phyloP scores from a whole-genome alignment of 2,888 invertebrate species.

The Sarcophaga variegata region DNA sequence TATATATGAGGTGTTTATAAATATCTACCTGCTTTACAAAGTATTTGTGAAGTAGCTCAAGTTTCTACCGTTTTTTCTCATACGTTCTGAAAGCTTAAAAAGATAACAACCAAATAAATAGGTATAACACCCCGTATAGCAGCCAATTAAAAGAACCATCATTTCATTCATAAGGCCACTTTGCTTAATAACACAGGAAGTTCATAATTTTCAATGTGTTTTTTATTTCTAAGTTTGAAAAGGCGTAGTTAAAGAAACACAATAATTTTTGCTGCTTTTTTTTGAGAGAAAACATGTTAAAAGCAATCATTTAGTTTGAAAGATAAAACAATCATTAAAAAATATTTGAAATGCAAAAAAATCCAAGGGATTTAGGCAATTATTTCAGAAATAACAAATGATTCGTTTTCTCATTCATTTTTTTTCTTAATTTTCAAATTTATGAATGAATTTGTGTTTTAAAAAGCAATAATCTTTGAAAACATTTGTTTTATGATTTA shows the following conservation, averaged over 20 bases:
- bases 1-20: background rate
- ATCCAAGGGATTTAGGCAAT: constrained; percentile 31
- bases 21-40: constrained; percentile 18
- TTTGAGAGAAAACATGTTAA: background rate
- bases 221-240: background rate
- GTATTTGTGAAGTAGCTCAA: constrained; percentile 34
- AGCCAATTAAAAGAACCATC: background rate
- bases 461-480: too few species aligned
- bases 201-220: constrained; percentile 48
- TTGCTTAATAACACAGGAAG: constrained; percentile 54
- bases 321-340: constrained; percentile 15
- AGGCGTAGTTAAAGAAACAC: background rate
- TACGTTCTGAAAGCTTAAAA: constrained; percentile 17
- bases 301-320: constrained; percentile 47
- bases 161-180: constrained; percentile 23
- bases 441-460: constrained; percentile 20
- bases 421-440: background rate
- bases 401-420: background rate
- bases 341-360: background rate
- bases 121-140: constrained; percentile 21
- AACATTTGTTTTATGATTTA: too few species aligned
- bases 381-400: constrained; percentile 26
- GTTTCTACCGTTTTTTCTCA: background rate
- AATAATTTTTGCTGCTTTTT: background rate
- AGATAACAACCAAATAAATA: constrained; percentile 36